Conservation (phyloP, 2,113 vertebrate species). For the Chaenocephalus aceratus region DNA sequence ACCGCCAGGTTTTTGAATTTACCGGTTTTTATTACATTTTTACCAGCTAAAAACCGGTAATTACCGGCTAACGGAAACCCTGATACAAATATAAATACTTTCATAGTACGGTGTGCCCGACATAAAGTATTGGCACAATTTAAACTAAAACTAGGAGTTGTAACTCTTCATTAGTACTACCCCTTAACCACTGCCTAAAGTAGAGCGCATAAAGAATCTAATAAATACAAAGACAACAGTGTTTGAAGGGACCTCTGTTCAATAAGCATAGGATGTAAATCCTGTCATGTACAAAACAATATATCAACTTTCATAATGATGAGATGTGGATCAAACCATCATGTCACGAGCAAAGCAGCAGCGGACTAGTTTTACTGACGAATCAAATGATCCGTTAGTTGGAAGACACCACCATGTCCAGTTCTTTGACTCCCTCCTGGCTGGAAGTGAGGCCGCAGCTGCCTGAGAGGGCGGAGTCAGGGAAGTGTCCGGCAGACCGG, state of each 20-base stretch:
- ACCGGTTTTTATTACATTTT: too few species aligned
- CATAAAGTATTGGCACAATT: slow-evolving; percentile 23
- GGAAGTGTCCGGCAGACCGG: slow-evolving; percentile 81
- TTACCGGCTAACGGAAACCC: too few species aligned
- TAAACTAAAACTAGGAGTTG: neutral
- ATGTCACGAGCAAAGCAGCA: slow-evolving; percentile 39
- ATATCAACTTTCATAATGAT: slow-evolving; percentile 6
- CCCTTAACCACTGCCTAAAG: neutral
- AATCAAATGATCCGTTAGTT: slow-evolving; percentile 77
- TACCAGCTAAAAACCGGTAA: too few species aligned
- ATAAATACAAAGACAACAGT: slow-evolving; percentile 72
- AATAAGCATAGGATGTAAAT: slow-evolving; percentile 18
- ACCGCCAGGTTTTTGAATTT: too few species aligned
- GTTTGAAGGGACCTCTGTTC: slow-evolving; percentile 54
- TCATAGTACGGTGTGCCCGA: slow-evolving; percentile 18
- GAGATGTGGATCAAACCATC: slow-evolving; percentile 7
- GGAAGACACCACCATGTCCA: slow-evolving; percentile 91
- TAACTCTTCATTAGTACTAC: slow-evolving; percentile 33
- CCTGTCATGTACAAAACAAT: slow-evolving; percentile 23
- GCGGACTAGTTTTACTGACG: neutral
- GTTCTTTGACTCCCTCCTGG: slow-evolving; percentile 90
- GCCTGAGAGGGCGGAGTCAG: slow-evolving; percentile 80
- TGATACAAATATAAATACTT: neutral
- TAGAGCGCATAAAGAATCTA: slow-evolving; percentile 15
- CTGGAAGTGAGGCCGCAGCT: slow-evolving; percentile 85